Percentiles rank a stretch among this genome's conserved stretches.
These are phyloP conservation scores for Anorthoa munda DNA, from an alignment of 2,888 invertebrate species.

Conservation along the genomic window DNA sequence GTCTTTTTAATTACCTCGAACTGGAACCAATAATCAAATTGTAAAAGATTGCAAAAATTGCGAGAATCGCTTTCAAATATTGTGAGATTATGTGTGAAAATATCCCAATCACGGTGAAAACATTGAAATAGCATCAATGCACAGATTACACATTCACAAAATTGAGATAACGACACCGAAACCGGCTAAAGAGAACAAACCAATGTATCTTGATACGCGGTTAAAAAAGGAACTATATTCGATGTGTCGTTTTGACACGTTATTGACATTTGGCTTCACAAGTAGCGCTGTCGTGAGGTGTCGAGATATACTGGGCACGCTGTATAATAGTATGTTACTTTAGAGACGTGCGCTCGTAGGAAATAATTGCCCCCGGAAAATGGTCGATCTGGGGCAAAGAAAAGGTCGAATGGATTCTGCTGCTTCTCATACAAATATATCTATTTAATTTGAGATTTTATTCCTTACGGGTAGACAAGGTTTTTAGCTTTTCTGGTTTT, in stretches of 20 bases:
- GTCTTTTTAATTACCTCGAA: background rate
- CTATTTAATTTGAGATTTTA: constrained; percentile 27
- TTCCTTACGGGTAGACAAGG: background rate
- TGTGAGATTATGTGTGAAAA: constrained; percentile 10
- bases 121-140: constrained; percentile 34
- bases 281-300: constrained; percentile 4
- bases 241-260: constrained; percentile 5
- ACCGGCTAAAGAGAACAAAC: background rate
- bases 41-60: background rate
- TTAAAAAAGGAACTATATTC: constrained; percentile 6
- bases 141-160: constrained; percentile 39
- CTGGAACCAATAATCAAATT: background rate
- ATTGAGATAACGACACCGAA: constrained; percentile 34
- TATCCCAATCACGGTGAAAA: constrained; percentile 20
- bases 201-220: constrained; percentile 1
- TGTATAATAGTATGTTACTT: constrained; percentile 34
- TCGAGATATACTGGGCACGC: background rate
- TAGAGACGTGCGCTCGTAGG: constrained; percentile 45
- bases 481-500: constrained; percentile 11
- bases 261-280: background rate
- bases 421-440: constrained; percentile 39
- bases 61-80: background rate
- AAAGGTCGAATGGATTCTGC: constrained; percentile 43
- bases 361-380: constrained; percentile 49
- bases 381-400: constrained; percentile 38